Evolutionary conservation across 2,888 invertebrate species (phyloP), one percentile per base, ranked within the genome.

Genomic region (Agriopis leucophaearia): DNA sequence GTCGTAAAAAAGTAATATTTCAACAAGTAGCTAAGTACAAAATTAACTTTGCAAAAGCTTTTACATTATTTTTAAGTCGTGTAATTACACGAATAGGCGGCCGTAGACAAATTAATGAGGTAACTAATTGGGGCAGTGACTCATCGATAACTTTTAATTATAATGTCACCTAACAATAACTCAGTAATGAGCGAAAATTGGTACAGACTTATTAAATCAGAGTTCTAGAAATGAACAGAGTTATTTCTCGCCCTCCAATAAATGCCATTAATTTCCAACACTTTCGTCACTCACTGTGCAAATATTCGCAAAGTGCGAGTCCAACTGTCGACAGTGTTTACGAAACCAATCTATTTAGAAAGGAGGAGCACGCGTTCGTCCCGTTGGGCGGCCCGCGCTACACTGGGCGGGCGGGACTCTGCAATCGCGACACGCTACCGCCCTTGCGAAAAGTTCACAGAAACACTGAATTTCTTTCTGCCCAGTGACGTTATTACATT

Each of bases 371-470:
- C 83, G 82, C 90, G 88, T 81, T 82, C 84, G 84, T 82, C 81
- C 74, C 77, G 78, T 74, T 76, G 88, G 89, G 89, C 90, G 89
- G 89, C 82, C 81, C 74, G 82, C 86, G 84, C 88, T 87, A 83
- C 86, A 93, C 93, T 93, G 89, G 91, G 90, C 90, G 91, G 90
- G 86, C 88, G 89, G 87, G 45, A 57, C 15, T 40, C 74, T 61
- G 58, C 65, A 57, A 63, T 66, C 66, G 72, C 72, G 69, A 62
- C 50, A 68, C 75, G 74, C 78, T 75, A 27, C 85, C 86, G 87
- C 87, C 87, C 87, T 92, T 89, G 88, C 87, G 81, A 82, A 85
- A 89, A 92, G 92, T 92, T 92, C 93, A 92, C 84, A 90, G 91
- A 81, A 84, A 89, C 85, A 78, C 82, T 82, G 83, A 84, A 83